Conservation (phyloP, 2,113 vertebrate genomes). For the Petrocephalus microphthalmus region DNA sequence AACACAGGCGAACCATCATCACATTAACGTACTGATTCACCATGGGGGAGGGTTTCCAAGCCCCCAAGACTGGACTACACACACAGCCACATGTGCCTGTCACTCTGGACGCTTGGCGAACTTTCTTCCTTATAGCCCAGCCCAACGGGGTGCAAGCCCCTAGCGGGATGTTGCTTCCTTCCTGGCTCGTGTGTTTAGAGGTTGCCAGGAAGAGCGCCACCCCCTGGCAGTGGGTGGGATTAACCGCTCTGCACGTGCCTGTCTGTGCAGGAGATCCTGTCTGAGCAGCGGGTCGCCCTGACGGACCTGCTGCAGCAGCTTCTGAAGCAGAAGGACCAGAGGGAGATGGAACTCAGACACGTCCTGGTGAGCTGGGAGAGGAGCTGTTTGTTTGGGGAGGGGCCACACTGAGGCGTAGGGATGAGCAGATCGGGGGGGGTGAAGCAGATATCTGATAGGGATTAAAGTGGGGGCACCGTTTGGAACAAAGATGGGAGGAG, state of each 20-base stretch:
- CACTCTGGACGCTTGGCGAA: background rate
- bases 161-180: background rate
- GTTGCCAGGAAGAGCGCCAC: background rate
- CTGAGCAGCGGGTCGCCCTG: constrained; percentile 71
- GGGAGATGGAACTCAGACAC: constrained; percentile 77
- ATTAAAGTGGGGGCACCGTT: background rate
- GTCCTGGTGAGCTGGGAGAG: constrained; percentile 69
- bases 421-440: background rate
- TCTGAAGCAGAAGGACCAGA: constrained; percentile 82
- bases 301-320: constrained; percentile 80
- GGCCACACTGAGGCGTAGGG: background rate
- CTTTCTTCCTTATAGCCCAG: background rate
- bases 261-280: constrained; percentile 65
- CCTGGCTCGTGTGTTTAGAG: background rate
- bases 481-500: background rate
- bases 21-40: background rate
- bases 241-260: constrained; percentile 9
- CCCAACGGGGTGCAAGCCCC: background rate
- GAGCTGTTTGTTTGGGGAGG: background rate
- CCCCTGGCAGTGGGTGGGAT: background rate
- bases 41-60: background rate
- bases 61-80: background rate
- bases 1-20: background rate
- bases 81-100: background rate
- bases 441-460: background rate